Evolutionary conservation across 2,888 invertebrate species (phyloP).

Genomic region (Parnassius orleans): DNA sequence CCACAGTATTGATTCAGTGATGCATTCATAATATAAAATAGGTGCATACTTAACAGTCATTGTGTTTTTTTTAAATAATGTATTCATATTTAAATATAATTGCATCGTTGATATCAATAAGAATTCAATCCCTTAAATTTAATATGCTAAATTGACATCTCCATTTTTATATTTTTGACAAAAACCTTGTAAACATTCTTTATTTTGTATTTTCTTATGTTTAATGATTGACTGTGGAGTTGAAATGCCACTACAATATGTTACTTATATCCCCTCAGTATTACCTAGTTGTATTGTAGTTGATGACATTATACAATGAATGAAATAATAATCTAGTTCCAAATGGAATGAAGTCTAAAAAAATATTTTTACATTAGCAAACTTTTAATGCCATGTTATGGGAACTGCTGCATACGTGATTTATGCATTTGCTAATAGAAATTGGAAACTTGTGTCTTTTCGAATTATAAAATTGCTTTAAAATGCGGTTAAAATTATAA

Average conservation of each 20-base stretch:
- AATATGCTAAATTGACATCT: slow-evolving; percentile 6
- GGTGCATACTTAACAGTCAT: not conserved
- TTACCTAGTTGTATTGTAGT: slow-evolving; percentile 24
- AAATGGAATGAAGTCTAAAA: slow-evolving; percentile 7
- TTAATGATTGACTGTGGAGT: slow-evolving; percentile 2
- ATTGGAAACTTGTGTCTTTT: not conserved
- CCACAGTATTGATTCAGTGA: too few relatives aligned
- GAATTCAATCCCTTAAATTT: slow-evolving; percentile 14
- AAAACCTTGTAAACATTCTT: slow-evolving; percentile 8
- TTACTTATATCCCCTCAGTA: slow-evolving; percentile 22
- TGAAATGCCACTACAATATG: slow-evolving; percentile 1
- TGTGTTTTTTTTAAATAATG: not conserved
- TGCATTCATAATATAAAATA: too few relatives aligned
- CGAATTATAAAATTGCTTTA: not conserved
- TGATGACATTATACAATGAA: slow-evolving; percentile 10
- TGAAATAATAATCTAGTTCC: slow-evolving; percentile 7
- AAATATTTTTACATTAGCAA: slow-evolving; percentile 17
- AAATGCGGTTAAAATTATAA: not conserved
- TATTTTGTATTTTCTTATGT: slow-evolving; percentile 8
- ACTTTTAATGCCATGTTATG: slow-evolving; percentile 2
- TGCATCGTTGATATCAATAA: slow-evolving; percentile 25
- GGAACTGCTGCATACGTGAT: slow-evolving; percentile 9
- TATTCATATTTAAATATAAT: slow-evolving; percentile 1
- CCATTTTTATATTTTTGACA: slow-evolving; percentile 10
- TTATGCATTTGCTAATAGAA: slow-evolving; percentile 1